phyloP scores from a whole-genome alignment of 2,888 invertebrate species.

The Sarcophaga variegata region DNA sequence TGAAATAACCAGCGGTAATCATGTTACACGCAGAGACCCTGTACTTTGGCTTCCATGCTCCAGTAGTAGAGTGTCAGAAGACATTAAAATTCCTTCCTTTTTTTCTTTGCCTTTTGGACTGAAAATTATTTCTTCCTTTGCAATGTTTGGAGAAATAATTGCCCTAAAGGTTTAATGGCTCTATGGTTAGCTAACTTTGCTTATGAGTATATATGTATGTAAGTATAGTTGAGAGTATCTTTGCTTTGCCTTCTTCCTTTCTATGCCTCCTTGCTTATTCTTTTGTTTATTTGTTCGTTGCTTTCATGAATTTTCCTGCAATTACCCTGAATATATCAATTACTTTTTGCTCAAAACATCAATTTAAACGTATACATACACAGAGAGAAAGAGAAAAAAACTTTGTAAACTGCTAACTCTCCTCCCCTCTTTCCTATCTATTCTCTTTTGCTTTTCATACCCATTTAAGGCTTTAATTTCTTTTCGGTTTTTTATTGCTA shows the following conservation, averaged over 20 bases:
- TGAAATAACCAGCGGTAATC: constrained; percentile 10
- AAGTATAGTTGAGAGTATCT: neutral
- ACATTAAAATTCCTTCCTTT: constrained; percentile 31
- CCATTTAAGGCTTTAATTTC: neutral
- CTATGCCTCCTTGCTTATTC: neutral
- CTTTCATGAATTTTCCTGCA: constrained; percentile 52
- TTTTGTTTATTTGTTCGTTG: constrained; percentile 5
- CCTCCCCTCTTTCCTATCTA: too few relatives aligned
- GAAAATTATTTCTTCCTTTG: constrained; percentile 35
- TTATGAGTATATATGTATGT: neutral
- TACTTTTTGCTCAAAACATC: constrained; percentile 49
- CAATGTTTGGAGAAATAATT: constrained; percentile 46
- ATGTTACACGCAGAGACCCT: neutral
- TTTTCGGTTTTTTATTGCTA: constrained; percentile 6
- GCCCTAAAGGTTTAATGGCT: constrained; percentile 44
- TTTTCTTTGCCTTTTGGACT: neutral
- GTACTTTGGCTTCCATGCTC: neutral
- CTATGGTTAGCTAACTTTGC: constrained; percentile 1
- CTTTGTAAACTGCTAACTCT: neutral
- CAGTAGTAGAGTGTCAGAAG: neutral
- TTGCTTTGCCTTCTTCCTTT: neutral
- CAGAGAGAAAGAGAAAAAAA: neutral
- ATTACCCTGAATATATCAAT: constrained; percentile 62
- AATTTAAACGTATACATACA: constrained; percentile 37
- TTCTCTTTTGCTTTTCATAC: neutral